Evolutionary conservation across 92 coral and sea anemone genomes (phyloP).

Genomic region (Actinernus sp.): DNA sequence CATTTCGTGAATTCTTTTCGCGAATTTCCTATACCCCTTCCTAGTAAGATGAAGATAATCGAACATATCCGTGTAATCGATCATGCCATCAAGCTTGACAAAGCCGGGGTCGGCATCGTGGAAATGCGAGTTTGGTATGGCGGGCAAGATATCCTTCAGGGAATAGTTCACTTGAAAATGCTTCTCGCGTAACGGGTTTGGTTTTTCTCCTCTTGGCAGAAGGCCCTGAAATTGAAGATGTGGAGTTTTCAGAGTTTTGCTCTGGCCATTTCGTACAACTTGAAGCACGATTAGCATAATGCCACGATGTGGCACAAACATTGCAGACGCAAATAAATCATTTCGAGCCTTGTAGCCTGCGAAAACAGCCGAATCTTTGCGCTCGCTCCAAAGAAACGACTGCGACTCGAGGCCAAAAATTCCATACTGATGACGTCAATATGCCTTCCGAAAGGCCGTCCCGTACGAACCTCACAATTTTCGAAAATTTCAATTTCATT

Average conservation of each 20-base stretch:
- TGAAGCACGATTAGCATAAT: too few species aligned
- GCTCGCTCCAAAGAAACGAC: too few species aligned
- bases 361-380: neutral
- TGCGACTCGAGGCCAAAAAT: too few species aligned
- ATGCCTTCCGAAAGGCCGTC: too few species aligned
- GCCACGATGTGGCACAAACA: too few species aligned
- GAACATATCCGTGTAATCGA: conserved; percentile 85
- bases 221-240: conserved; percentile 71
- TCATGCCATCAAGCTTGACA: conserved; percentile 79
- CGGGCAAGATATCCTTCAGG: conserved; percentile 59
- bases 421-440: too few species aligned
- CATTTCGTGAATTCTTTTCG: conserved; percentile 70
- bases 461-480: too few species aligned
- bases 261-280: too few species aligned
- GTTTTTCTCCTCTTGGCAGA: conserved; percentile 92
- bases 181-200: conserved; percentile 90
- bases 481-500: too few species aligned
- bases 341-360: too few species aligned
- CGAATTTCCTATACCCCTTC: conserved; percentile 77
- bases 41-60: conserved; percentile 92
- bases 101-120: conserved; percentile 97
- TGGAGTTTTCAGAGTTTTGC: too few species aligned
- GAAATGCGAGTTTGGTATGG: conserved; percentile 84
- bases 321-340: too few species aligned
- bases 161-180: conserved; percentile 88